Evolutionary conservation across 1,140 invertebrate species (phyloP), one percentile per base, ranked within the genome.

Genomic region (Drosophila nannoptera): DNA sequence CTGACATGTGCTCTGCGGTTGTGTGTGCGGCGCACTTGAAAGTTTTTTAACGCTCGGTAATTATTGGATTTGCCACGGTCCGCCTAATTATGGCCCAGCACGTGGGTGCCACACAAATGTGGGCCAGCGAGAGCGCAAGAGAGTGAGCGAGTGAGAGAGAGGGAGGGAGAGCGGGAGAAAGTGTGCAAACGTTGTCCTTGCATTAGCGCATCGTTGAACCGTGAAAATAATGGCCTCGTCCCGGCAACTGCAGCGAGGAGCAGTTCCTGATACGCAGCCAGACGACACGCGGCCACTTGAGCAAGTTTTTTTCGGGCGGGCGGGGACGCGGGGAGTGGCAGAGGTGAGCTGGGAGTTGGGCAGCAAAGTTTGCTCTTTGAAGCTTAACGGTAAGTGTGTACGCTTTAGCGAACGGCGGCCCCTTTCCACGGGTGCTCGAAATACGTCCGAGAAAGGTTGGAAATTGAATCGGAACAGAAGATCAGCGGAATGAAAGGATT

Each of bases 1-100:
- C 48, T 50, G 69, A 80, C 77, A 81, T 80, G 77, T 81, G 77
- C 75, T 76, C 64, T 78, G 68, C 63, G 76, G 72, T 74, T 74
- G 52, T 66, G 61, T 74, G 71, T 66, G 58, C 65, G 68, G 40
- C 49, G 61, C 69, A 73, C 73, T 80, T 78, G 68, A 75, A 75
- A 65, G 45, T 62, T 78, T 78, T 78, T 78, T 78, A 68, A 78
- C 61, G 72, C 64, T 78, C 64, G 61, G 74, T 81, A 81, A 81
- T 81, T 81, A 81, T 81, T 75, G 69, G 77, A 76, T 76, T 81
- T 76, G 58, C 73, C 66, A 73, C 69, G 59, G 56, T 48, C 8
- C 36, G 40, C 59, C 77, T 80, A 80, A 80, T 80, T 80, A 80
- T 80, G 75, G 43, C 43, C 33, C 61, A 62, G 75, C 75, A 77